Evolutionary conservation across 2,888 invertebrate genomes (phyloP).

Genomic region (Dione vanillae): DNA sequence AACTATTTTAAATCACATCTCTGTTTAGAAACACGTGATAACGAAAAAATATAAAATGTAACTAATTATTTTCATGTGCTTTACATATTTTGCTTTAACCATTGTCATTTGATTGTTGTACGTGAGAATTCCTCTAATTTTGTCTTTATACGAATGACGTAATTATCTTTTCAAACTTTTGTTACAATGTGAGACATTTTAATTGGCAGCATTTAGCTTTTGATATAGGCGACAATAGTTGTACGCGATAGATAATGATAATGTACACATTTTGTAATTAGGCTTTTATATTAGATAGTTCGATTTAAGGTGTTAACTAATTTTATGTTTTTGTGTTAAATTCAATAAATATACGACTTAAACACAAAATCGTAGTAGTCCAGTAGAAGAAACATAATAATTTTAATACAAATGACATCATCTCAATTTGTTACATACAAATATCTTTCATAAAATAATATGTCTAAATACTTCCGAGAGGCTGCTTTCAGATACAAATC

Average conservation of each 20-base stretch:
- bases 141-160: slow-evolving; percentile 2
- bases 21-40: slow-evolving; percentile 32
- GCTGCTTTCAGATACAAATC: neutral
- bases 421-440: neutral
- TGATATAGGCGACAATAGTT: slow-evolving; percentile 1
- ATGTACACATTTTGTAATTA: too few species aligned
- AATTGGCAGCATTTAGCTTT: slow-evolving; percentile 8
- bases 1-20: slow-evolving; percentile 47
- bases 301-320: too few species aligned
- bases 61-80: slow-evolving; percentile 21
- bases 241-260: too few species aligned
- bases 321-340: too few species aligned
- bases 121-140: neutral
- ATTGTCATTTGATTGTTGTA: neutral
- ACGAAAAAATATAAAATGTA: slow-evolving; percentile 24
- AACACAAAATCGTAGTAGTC: too few species aligned
- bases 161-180: neutral
- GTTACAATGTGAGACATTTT: slow-evolving; percentile 7
- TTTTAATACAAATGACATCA: neutral
- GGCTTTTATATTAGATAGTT: too few species aligned
- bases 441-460: neutral
- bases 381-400: too few species aligned
- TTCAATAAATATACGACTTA: too few species aligned
- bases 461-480: neutral
- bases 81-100: slow-evolving; percentile 4